A percentile compares a stretch with the other conserved stretches of the same genome.
phyloP scores from a whole-genome alignment of 2,797 vertebrate species.

The Sebastes kiyomatsui region DNA sequence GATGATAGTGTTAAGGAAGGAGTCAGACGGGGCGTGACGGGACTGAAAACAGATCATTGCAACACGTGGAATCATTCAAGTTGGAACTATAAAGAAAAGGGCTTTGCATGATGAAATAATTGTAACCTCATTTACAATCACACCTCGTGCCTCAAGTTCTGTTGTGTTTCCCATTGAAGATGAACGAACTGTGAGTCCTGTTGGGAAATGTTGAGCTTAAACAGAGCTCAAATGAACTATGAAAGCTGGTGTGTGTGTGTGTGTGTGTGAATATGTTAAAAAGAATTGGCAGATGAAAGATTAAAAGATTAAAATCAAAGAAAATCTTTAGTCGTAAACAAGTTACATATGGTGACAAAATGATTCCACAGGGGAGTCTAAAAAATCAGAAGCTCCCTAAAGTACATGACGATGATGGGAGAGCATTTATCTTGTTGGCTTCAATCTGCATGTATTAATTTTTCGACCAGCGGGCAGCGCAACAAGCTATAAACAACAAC shows the following conservation, averaged over 20 bases:
- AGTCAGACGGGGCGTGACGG: conserved; percentile 1
- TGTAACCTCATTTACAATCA: conserved; percentile 57
- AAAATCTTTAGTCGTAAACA: conserved; percentile 17
- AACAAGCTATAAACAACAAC: background rate
- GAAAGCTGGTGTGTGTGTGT: conserved; percentile 8
- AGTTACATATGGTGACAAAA: conserved; percentile 13
- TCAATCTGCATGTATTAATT: background rate
- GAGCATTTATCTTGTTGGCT: background rate
- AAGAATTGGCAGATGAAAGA: conserved; percentile 15
- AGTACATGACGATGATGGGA: background rate
- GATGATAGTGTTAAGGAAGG: background rate
- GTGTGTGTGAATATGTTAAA: background rate
- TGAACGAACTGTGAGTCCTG: conserved; percentile 9
- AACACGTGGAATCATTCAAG: conserved; percentile 59
- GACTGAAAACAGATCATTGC: conserved; percentile 31
- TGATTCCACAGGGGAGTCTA: background rate
- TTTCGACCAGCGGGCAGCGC: background rate
- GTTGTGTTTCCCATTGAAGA: conserved; percentile 21
- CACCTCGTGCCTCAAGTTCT: conserved; percentile 7
- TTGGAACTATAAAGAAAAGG: conserved; percentile 44
- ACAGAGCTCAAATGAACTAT: conserved; percentile 32
- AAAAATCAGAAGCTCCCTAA: background rate
- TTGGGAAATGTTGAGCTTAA: conserved; percentile 36
- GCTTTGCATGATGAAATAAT: conserved; percentile 63
- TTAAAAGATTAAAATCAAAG: background rate